phyloP scores from a whole-genome alignment of 2,888 invertebrate species.

The Eledone cirrhosa region DNA sequence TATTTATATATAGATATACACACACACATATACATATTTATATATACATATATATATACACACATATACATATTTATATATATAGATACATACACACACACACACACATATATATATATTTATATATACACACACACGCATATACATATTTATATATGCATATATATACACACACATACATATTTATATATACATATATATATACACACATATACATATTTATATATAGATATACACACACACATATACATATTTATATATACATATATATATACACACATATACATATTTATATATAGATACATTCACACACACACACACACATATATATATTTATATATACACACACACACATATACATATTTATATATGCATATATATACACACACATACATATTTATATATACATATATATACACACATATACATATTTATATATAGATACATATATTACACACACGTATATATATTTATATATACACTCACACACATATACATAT shows the following conservation, averaged over 20 bases:
- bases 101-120: not conserved
- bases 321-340: not conserved
- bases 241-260: not conserved
- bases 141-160: not conserved
- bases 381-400: not conserved
- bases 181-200: not conserved
- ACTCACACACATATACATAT: not conserved
- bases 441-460: not conserved
- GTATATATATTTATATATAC: no score
- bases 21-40: not conserved
- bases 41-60: slow-evolving; percentile 11
- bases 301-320: no score
- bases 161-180: not conserved
- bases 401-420: not conserved
- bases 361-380: not conserved
- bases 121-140: not conserved
- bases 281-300: no score
- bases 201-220: not conserved
- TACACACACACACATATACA: slow-evolving; percentile 5
- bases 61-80: not conserved
- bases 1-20: no score
- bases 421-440: not conserved
- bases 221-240: not conserved
- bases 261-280: no score
- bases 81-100: not conserved